Base-by-base conservation (phyloP, 2,888 invertebrate genomes). In the Cenopis cana region DNA sequence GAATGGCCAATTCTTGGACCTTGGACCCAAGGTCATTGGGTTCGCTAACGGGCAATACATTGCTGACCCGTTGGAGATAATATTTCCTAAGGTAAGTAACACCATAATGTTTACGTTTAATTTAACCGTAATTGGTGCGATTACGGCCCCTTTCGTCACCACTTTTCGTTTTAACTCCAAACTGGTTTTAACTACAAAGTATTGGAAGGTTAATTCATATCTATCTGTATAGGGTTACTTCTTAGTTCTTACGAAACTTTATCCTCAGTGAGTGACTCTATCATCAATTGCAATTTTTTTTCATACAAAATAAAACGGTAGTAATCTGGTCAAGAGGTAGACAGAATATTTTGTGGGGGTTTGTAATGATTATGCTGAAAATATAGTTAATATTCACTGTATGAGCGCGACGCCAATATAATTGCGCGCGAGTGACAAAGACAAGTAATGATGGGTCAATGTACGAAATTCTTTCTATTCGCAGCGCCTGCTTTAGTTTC, bases 81-180 rank as follows among this genome's bases (percentile, higher is more conserved):
- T 98, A 0, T 98, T 98, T 82, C 98, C 98, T 0, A 98, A 98
- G 94, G 96, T 95, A 84, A 66, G 41, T 14, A 4, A 41, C 5
- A 41, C 41, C 41, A 41, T 14, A 41, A 41, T 12, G 3, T 14
- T 14, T 12, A 4, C 29, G 12, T 52, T 49, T 17, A 9, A 49
- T 49, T 49, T 49, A 41, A 41, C 12, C 3, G 12, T 41, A 0
- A 2, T 14, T 41, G 4, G 14, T 41, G 41, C 14, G 14, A 14
- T 14, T 14, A 41, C 12, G 5, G 14, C 5, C 14, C 14, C 41
- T 14, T 41, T 41, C 14, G 11, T 41, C 14, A 41, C 4, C 12
- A 12, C 14, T 14, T 41, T 33, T 8, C 33, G n/a, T 33, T 33
- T 33, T 33, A 12, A 14, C 41, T 4, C 5, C 0, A 3, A 4